Percentiles rank a stretch among this genome's conserved stretches.
These are phyloP conservation scores for Lophotriccus pileatus DNA, from an alignment of 2,797 vertebrate species.

Conservation along the genomic window DNA sequence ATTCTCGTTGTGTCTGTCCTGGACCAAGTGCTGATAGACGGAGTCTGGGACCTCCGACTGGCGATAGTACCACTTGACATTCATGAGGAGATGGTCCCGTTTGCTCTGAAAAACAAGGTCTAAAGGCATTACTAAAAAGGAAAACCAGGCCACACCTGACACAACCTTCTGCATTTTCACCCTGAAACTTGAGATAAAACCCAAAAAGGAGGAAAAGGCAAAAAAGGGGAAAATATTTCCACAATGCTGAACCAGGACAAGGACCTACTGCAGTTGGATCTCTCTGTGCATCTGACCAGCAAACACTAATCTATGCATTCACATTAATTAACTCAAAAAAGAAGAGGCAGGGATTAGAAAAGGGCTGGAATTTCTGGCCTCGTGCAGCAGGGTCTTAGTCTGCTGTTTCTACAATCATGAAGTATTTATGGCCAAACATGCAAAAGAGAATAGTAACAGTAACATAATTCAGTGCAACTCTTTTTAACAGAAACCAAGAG, in stretches of 20 bases:
- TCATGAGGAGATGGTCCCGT: conserved; percentile 99
- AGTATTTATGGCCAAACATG: neutral
- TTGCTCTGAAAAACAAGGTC: conserved; percentile 91
- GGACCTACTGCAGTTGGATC: neutral
- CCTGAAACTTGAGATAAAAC: neutral
- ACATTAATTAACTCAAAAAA: neutral
- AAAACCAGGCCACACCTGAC: neutral
- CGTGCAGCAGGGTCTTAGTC: accelerated
- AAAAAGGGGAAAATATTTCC: neutral
- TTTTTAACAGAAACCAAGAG: neutral
- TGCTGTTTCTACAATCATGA: neutral
- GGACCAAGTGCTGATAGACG: conserved; percentile 99
- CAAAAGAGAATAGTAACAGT: neutral
- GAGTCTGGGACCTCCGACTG: conserved; percentile 99
- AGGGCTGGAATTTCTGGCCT: neutral
- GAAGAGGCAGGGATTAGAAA: neutral
- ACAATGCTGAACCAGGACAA: neutral
- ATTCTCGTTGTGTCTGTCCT: conserved; percentile 98
- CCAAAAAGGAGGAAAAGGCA: neutral
- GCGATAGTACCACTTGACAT: conserved; percentile 99
- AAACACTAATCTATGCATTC: neutral
- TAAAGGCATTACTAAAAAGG: conserved; percentile 51
- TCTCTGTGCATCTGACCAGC: neutral
- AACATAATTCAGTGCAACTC: neutral
- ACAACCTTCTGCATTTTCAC: neutral